These are phyloP conservation scores for Antheraea yamamai DNA, from an alignment of 2,888 invertebrate genomes.

Conservation along the genomic window DNA sequence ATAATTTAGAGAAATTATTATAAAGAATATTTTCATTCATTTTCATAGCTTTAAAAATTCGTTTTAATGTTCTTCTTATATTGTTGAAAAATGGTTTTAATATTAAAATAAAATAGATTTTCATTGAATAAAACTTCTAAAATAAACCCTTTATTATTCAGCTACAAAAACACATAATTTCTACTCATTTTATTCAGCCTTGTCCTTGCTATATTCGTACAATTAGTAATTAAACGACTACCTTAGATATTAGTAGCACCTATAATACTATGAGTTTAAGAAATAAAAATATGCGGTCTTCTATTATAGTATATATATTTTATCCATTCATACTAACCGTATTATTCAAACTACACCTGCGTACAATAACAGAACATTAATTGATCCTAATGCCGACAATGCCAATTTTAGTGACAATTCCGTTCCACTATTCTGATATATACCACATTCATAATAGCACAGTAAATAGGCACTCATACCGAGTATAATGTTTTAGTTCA, in stretches of 20 bases:
- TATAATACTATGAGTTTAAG: background rate
- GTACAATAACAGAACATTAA: conserved; percentile 30
- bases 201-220: background rate
- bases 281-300: background rate
- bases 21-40: background rate
- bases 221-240: background rate
- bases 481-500: conserved; percentile 61
- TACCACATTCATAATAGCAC: conserved; percentile 50
- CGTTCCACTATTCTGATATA: conserved; percentile 44
- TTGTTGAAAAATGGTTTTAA: background rate
- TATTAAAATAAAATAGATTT: background rate
- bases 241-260: background rate
- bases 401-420: conserved; percentile 52
- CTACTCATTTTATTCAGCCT: background rate
- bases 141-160: background rate
- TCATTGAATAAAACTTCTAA: background rate
- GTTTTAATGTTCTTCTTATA: background rate
- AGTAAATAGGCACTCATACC: conserved; percentile 32
- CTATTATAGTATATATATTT: too few relatives aligned
- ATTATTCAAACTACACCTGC: background rate
- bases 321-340: conserved; percentile 1
- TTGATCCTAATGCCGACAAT: conserved; percentile 46
- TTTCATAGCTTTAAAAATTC: background rate
- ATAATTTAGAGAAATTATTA: too few relatives aligned
- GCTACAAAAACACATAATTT: background rate